A percentile compares a stretch with the other conserved stretches of the same genome.
Conservation (phyloP, 2,797 vertebrate genomes). For the Sebastes matsubarae region DNA sequence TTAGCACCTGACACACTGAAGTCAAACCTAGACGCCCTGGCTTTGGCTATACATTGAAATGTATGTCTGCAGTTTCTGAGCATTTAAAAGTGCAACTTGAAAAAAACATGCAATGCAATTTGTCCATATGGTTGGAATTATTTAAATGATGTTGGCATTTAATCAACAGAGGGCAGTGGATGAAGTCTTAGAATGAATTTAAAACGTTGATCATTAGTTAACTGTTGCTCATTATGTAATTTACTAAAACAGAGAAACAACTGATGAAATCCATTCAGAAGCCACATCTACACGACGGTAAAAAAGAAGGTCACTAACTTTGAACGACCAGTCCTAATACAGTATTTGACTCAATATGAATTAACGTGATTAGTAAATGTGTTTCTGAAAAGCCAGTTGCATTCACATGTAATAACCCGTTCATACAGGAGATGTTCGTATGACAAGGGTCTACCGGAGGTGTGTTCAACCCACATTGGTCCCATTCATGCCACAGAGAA, state of each 20-base stretch:
- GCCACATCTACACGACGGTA: neutral
- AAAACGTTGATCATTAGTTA: neutral
- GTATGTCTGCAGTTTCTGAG: neutral
- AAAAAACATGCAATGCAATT: neutral
- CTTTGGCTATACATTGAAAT: neutral
- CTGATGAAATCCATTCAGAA: neutral
- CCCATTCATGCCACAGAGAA: neutral
- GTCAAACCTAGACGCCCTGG: no score
- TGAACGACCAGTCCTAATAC: neutral
- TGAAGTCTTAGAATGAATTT: neutral
- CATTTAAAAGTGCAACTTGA: neutral
- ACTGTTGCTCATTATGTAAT: no score
- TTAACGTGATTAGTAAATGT: neutral
- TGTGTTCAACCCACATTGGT: neutral
- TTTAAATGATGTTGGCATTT: constrained; percentile 2
- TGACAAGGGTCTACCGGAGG: neutral
- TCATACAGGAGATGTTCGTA: neutral
- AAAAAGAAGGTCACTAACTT: neutral
- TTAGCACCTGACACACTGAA: neutral
- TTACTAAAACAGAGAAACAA: neutral
- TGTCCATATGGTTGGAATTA: neutral
- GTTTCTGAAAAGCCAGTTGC: neutral
- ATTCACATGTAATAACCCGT: neutral
- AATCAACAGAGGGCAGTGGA: neutral
- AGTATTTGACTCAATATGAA: neutral